Evolutionary conservation across 2,888 invertebrate genomes (phyloP).

Genomic region (Lithodes maja): DNA sequence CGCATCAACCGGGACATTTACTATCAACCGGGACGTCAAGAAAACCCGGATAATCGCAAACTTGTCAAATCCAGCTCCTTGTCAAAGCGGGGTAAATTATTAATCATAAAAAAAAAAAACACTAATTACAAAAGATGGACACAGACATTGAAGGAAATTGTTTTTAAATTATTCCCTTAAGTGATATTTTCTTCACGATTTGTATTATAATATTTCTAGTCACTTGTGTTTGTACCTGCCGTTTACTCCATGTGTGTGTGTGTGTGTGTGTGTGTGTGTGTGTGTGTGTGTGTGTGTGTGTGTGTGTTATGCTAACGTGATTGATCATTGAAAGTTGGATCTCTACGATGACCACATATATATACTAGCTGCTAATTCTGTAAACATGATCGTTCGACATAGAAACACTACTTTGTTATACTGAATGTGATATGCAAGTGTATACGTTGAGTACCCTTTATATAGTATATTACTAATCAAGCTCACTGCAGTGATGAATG

Average conservation of each 20-base stretch:
- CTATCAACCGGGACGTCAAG: neutral
- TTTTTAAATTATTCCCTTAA: neutral
- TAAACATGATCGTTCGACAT: neutral
- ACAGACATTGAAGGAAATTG: neutral
- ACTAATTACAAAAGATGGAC: neutral
- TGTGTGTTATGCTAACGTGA: no score
- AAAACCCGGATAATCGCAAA: neutral
- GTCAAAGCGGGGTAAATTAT: neutral
- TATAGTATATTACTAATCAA: no score
- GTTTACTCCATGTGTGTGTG: slow-evolving; percentile 10
- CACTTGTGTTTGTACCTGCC: neutral
- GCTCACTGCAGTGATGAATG: no score
- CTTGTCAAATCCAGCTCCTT: neutral
- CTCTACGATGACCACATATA: neutral
- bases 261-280: slow-evolving; percentile 20
- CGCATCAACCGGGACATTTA: neutral
- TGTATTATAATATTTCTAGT: neutral
- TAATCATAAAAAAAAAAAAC: neutral
- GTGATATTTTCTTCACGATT: neutral
- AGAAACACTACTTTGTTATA: neutral
- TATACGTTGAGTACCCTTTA: neutral
- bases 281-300: slow-evolving; percentile 7
- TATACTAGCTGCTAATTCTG: neutral
- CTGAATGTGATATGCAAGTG: neutral
- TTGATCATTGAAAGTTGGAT: neutral